Evolutionary conservation across 2,797 vertebrate genomes (phyloP), one percentile per base, ranked within the genome.

Genomic region (Pterois miles): DNA sequence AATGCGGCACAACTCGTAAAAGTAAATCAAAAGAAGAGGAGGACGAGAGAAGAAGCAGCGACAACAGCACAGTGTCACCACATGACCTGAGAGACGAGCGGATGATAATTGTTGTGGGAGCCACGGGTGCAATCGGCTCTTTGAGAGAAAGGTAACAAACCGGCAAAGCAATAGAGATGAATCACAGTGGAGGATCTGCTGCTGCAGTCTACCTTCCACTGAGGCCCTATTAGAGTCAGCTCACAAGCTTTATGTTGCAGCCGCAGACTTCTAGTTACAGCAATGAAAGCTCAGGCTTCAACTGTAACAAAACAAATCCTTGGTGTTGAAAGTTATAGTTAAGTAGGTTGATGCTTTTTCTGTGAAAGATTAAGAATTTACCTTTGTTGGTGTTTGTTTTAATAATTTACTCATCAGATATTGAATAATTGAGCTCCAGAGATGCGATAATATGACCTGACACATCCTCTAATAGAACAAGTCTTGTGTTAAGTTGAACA

Each of bases 101-200:
- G 91, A 90, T 95, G 94, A 96, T 96, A 96, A 97, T 96, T 97
- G 96, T 96, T 95, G 94, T 89, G 93, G 94, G 94, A 94, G 94
- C 91, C 90, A 75, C 52, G 93, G 95, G 93, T 96, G 93, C 94
- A 89, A 83, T 83, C 83, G 77, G 88, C 91, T 92, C 70, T 80
- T 92, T 88, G 90, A 94, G 91, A 93, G 89, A 94, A 93, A 88
- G 83, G 93, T 93, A 94, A 56, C 88, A 91, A 92, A 84, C 80
- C 82, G 89, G 82, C 79, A 60, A 74, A 89, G 88, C 86, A 90
- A 88, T 81, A 77, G 94, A 96, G 94, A 96, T 94, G 92, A 94
- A 96, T 94, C 91, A 38, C 93, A 92, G 89, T 82, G 78, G 87
- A 90, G 86, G 86, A 90, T 90, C 86, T 90, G 91, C 86, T 87